Conservation (phyloP, 2,797 vertebrate species). For the Selene dorsalis region DNA sequence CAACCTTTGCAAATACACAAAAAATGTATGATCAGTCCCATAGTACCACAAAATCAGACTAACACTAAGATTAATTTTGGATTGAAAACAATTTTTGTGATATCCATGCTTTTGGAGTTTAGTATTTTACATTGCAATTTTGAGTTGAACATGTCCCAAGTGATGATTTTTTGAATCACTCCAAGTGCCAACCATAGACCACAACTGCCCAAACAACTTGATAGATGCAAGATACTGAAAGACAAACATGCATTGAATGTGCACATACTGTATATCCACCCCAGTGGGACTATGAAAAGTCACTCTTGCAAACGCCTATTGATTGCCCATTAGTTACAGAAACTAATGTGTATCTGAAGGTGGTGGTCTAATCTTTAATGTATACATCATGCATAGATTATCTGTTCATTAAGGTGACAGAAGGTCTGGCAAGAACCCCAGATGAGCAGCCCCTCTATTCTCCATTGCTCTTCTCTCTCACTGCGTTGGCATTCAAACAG, state of each 20-base stretch:
- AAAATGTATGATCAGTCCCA: neutral
- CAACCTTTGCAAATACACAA: neutral
- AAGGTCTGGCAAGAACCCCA: slow-evolving; percentile 49
- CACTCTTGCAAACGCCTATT: slow-evolving; percentile 48
- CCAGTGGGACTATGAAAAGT: slow-evolving; percentile 43
- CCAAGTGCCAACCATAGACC: neutral
- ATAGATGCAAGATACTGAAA: slow-evolving; percentile 1
- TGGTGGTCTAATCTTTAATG: slow-evolving; percentile 65
- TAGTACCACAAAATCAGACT: neutral
- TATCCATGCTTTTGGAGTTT: neutral
- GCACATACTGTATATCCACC: neutral
- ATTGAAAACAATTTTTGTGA: neutral
- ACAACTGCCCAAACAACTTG: neutral
- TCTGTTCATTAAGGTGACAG: slow-evolving; percentile 75
- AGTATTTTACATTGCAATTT: neutral
- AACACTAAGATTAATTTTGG: neutral
- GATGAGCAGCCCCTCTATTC: slow-evolving; percentile 22
- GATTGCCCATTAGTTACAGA: slow-evolving; percentile 56
- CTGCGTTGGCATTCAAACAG: slow-evolving; percentile 43
- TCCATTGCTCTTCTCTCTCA: slow-evolving; percentile 2
- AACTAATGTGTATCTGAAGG: slow-evolving; percentile 61
- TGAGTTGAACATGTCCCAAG: neutral
- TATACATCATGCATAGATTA: slow-evolving; percentile 76
- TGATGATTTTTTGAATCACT: too few relatives aligned
- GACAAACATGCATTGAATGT: neutral